These are phyloP conservation scores for Enchytraeus crypticus DNA, from an alignment of 2,888 invertebrate genomes.

Conservation along the genomic window DNA sequence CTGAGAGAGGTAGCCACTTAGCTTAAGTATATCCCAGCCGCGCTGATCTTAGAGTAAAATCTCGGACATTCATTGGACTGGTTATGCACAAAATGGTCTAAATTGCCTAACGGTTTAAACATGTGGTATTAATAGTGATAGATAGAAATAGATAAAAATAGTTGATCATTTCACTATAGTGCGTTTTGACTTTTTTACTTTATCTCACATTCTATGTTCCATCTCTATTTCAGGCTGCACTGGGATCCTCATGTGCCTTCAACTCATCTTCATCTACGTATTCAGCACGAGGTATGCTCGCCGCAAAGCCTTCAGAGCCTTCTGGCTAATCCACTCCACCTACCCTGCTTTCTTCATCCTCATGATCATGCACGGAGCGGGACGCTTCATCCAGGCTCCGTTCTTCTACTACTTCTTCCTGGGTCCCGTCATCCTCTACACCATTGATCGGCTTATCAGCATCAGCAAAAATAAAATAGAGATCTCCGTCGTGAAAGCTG, in stretches of 20 bases:
- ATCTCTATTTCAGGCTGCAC: slow-evolving; percentile 51
- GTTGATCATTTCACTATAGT: too few species aligned
- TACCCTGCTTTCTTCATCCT: slow-evolving; percentile 56
- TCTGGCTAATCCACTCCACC: slow-evolving; percentile 57
- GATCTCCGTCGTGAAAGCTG: slow-evolving; percentile 55
- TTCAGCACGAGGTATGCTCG: slow-evolving; percentile 54
- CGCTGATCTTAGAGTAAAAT: too few species aligned
- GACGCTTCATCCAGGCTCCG: slow-evolving; percentile 54
- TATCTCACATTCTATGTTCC: too few species aligned
- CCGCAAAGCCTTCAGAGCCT: slow-evolving; percentile 54
- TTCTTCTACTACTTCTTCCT: slow-evolving; percentile 55
- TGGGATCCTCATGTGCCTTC: slow-evolving; percentile 52
- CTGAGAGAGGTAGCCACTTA: too few species aligned
- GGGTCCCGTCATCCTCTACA: slow-evolving; percentile 55
- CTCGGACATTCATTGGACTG: too few species aligned
- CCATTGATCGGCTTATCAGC: slow-evolving; percentile 55
- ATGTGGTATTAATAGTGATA: too few species aligned
- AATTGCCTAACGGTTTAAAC: too few species aligned
- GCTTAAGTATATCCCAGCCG: too few species aligned
- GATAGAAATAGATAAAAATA: too few species aligned
- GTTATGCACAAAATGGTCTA: too few species aligned
- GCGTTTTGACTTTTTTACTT: too few species aligned
- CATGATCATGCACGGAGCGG: slow-evolving; percentile 57
- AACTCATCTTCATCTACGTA: slow-evolving; percentile 52
- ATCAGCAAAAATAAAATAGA: slow-evolving; percentile 56